phyloP scores from a whole-genome alignment of 1,140 invertebrate genomes.

The Leptinotarsa undecemlineata region DNA sequence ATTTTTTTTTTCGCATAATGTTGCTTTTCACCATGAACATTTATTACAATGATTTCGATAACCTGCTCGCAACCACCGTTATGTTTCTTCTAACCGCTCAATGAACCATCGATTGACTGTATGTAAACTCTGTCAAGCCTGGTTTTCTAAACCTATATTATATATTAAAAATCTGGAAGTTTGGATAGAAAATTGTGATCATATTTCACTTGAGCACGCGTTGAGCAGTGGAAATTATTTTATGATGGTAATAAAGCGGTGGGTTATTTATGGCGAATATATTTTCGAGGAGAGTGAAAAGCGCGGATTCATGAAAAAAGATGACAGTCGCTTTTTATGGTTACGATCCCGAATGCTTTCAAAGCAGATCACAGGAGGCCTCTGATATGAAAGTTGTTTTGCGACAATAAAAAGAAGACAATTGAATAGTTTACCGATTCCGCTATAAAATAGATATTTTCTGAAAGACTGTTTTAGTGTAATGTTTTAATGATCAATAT shows the following conservation, averaged over 20 bases:
- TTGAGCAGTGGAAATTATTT: slow-evolving; percentile 25
- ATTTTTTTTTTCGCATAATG: no score
- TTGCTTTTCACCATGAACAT: no score
- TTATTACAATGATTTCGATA: no score
- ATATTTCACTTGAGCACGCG: slow-evolving; percentile 13
- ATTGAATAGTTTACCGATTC: not conserved
- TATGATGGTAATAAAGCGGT: slow-evolving; percentile 25
- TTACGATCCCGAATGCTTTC: not conserved
- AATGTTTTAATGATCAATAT: no score
- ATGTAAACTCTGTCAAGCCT: no score
- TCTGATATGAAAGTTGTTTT: not conserved
- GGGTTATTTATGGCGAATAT: slow-evolving; percentile 18
- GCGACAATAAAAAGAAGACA: slow-evolving; percentile 6
- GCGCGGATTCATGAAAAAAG: slow-evolving; percentile 21
- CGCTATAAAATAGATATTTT: not conserved
- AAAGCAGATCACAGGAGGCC: not conserved
- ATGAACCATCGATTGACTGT: no score
- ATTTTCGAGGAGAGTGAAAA: slow-evolving; percentile 19
- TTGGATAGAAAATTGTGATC: slow-evolving; percentile 17
- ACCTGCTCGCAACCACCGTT: no score
- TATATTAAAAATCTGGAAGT: not conserved
- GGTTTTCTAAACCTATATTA: not conserved
- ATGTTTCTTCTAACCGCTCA: no score
- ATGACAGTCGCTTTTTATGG: slow-evolving; percentile 10
- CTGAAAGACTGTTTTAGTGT: no score